Percentiles rank a stretch among this genome's conserved stretches.
Evolutionary conservation across 2,113 vertebrate genomes (phyloP).

Genomic region (Nothocercus julius): DNA sequence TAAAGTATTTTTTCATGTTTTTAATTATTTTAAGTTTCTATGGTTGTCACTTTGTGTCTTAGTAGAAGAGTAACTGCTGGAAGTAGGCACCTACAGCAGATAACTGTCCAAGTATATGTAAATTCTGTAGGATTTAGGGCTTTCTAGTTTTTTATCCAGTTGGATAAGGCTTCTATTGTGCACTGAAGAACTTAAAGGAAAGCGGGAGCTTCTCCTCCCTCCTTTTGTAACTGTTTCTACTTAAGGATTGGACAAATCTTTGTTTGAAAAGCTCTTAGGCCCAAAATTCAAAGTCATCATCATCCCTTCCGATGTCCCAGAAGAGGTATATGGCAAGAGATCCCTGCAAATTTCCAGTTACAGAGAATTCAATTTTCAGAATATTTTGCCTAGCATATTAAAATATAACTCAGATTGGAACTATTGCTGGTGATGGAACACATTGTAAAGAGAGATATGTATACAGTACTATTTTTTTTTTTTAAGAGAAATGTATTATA

Average conservation of each 20-base stretch:
- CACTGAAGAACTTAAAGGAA: background rate
- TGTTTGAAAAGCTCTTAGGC: background rate
- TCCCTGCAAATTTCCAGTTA: background rate
- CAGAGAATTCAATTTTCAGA: background rate
- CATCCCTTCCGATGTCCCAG: accelerated
- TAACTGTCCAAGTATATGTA: background rate
- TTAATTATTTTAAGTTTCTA: background rate
- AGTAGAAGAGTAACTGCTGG: background rate
- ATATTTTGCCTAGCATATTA: background rate
- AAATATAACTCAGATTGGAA: background rate
- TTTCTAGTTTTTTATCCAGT: background rate
- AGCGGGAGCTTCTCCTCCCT: background rate
- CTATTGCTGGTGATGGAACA: background rate
- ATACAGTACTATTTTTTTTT: background rate
- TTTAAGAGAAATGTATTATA: background rate
- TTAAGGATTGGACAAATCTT: background rate
- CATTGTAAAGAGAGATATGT: background rate
- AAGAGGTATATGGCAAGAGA: background rate
- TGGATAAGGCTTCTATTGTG: background rate
- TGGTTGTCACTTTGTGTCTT: background rate
- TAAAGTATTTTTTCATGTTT: background rate
- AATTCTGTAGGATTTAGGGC: background rate
- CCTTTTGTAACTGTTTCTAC: background rate
- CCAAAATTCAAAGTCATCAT: background rate
- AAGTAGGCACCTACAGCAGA: background rate